These are phyloP conservation scores for Cochlearius cochlearius DNA, from an alignment of 2,113 vertebrate species.

Conservation along the genomic window DNA sequence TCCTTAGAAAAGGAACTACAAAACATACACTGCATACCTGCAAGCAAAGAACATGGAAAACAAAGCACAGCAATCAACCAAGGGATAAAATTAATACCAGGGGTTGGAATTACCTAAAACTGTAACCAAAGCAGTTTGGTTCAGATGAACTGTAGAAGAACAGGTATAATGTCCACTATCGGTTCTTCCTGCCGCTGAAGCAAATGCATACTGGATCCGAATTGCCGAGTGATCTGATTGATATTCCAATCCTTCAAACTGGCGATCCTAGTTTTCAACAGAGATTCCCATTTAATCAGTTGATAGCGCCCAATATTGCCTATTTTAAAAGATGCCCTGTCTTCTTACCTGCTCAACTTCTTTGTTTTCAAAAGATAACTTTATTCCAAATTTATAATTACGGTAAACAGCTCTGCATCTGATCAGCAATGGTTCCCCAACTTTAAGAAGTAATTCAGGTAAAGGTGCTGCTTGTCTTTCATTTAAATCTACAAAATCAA, in stretches of 20 bases:
- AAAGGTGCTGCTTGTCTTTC: constrained; percentile 51
- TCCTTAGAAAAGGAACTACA: not conserved
- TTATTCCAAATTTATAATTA: constrained; percentile 57
- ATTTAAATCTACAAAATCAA: constrained; percentile 74
- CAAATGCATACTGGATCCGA: constrained; percentile 61
- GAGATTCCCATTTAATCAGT: constrained; percentile 34
- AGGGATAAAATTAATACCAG: not conserved
- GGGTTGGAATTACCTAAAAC: constrained; percentile 78
- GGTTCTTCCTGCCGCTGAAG: constrained; percentile 45
- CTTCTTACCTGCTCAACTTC: constrained; percentile 65
- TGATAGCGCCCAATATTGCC: not conserved
- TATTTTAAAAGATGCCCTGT: not conserved
- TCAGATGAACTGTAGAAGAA: constrained; percentile 31
- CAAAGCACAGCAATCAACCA: not conserved
- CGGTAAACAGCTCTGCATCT: constrained; percentile 70
- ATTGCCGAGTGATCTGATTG: constrained; percentile 30
- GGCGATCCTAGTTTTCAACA: constrained; percentile 58
- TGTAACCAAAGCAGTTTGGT: constrained; percentile 72
- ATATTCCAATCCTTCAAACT: constrained; percentile 59
- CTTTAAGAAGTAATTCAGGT: constrained; percentile 72
- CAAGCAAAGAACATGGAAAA: not conserved
- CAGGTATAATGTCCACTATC: constrained; percentile 82
- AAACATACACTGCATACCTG: not conserved
- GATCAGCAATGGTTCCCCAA: constrained; percentile 75
- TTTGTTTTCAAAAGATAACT: constrained; percentile 55